Percentiles rank a stretch among this genome's conserved stretches.
Evolutionary conservation across 2,888 invertebrate species (phyloP).

Genomic region (Hartigia nigra): DNA sequence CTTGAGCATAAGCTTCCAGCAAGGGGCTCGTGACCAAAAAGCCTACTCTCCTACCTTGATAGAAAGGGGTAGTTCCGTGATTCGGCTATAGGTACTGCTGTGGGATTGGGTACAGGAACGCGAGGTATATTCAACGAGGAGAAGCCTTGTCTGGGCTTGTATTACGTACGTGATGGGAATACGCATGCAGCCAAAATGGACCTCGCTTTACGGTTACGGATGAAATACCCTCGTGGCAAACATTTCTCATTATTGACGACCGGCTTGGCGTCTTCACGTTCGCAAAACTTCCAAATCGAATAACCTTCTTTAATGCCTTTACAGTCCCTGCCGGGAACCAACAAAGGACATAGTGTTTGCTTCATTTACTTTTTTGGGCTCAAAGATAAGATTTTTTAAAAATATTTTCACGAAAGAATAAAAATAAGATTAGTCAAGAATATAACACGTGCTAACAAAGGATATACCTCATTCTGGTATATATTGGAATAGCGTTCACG

Average conservation of each 20-base stretch:
- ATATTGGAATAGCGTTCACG: not conserved
- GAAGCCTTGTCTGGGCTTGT: constrained; percentile 35
- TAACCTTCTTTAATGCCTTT: constrained; percentile 38
- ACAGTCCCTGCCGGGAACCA: not conserved
- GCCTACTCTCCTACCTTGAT: not conserved
- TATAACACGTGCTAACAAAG: no score
- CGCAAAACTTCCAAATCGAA: constrained; percentile 52
- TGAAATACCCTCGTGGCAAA: constrained; percentile 42
- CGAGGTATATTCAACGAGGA: constrained; percentile 5
- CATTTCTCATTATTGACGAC: constrained; percentile 58
- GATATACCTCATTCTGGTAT: not conserved
- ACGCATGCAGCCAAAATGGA: constrained; percentile 31
- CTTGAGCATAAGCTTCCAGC: not conserved
- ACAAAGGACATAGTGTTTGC: constrained; percentile 28
- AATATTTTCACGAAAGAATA: not conserved
- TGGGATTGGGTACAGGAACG: not conserved
- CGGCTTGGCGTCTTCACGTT: constrained; percentile 41
- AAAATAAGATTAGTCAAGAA: no score
- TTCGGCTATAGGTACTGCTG: not conserved
- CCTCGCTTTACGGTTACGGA: constrained; percentile 19
- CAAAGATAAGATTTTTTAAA: not conserved
- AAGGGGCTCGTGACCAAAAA: not conserved
- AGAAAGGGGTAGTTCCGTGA: not conserved
- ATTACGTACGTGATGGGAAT: constrained; percentile 56
- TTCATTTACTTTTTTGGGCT: not conserved